Evolutionary conservation across 2,113 vertebrate species (phyloP).

Genomic region (Bujurquina vittata): DNA sequence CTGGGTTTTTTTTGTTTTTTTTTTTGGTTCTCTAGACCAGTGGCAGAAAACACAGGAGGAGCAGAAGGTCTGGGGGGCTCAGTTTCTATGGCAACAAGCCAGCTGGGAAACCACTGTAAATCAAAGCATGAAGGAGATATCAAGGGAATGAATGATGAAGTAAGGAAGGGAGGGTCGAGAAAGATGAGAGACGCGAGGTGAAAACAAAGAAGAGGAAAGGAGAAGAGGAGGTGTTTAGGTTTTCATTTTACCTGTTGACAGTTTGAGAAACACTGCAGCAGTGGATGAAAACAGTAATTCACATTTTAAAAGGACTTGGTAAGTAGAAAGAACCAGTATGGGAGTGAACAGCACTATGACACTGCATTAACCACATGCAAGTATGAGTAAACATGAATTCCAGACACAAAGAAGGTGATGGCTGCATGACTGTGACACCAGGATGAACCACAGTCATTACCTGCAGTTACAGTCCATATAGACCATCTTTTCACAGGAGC

Average conservation of each 20-base stretch:
- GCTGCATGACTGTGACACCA: neutral
- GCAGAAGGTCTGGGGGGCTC: constrained; percentile 62
- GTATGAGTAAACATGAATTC: neutral
- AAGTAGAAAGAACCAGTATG: neutral
- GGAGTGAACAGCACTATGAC: neutral
- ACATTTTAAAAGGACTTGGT: neutral
- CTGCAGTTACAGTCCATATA: neutral
- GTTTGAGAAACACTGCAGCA: constrained; percentile 74
- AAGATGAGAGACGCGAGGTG: constrained; percentile 36
- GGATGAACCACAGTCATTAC: neutral
- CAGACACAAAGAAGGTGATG: neutral
- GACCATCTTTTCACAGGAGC: neutral
- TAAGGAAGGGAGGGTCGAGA: constrained; percentile 34
- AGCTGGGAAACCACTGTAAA: constrained; percentile 73
- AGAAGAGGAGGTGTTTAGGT: neutral
- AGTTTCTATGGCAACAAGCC: constrained; percentile 81
- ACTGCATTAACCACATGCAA: neutral
- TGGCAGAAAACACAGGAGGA: constrained; percentile 54
- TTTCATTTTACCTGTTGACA: constrained; percentile 77
- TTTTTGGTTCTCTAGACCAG: constrained; percentile 52
- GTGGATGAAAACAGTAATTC: constrained; percentile 32
- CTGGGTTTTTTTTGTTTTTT: constrained; percentile 22
- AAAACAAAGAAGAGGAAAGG: constrained; percentile 25
- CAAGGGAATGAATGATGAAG: constrained; percentile 68
- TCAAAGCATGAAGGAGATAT: constrained; percentile 76